These are phyloP conservation scores for Zaprionus davidi DNA, from an alignment of 1,140 invertebrate species.

Conservation along the genomic window DNA sequence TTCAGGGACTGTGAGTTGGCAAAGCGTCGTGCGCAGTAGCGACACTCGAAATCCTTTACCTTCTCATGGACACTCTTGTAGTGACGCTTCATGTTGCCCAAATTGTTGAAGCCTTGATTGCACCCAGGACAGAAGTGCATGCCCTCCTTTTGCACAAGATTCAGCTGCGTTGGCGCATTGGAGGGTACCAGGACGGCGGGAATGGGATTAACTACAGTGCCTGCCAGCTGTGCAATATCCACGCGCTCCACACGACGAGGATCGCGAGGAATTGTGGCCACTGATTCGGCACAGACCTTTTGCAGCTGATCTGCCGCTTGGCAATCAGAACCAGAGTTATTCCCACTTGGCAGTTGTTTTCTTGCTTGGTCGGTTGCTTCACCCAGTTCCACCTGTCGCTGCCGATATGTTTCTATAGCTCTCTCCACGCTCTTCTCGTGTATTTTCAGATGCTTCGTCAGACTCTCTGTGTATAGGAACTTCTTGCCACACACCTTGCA, in stretches of 20 bases:
- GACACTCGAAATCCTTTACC: slow-evolving; percentile 80
- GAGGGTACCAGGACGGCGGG: slow-evolving; percentile 55
- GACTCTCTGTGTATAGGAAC: slow-evolving; percentile 71
- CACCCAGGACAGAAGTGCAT: slow-evolving; percentile 75
- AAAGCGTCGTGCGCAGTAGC: slow-evolving; percentile 75
- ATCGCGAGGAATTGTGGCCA: slow-evolving; percentile 73
- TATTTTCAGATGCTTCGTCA: slow-evolving; percentile 76
- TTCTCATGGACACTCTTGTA: slow-evolving; percentile 81
- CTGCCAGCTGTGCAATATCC: slow-evolving; percentile 70
- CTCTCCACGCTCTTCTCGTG: slow-evolving; percentile 78
- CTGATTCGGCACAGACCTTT: slow-evolving; percentile 75
- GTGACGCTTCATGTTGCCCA: slow-evolving; percentile 79
- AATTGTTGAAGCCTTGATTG: slow-evolving; percentile 74
- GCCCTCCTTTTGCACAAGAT: slow-evolving; percentile 72
- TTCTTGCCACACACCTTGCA: slow-evolving; percentile 77
- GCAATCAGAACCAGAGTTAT: background rate
- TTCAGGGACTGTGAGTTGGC: slow-evolving; percentile 81
- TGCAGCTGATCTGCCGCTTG: slow-evolving; percentile 55
- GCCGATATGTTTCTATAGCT: slow-evolving; percentile 72
- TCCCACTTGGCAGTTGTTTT: slow-evolving; percentile 6
- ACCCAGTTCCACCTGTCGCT: slow-evolving; percentile 57
- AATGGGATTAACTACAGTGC: slow-evolving; percentile 77
- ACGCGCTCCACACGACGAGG: slow-evolving; percentile 75
- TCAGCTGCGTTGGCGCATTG: slow-evolving; percentile 33
- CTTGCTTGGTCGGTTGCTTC: slow-evolving; percentile 4